Evolutionary conservation across 2,888 invertebrate genomes (phyloP).

Genomic region (Cryptocheilus praepositus): DNA sequence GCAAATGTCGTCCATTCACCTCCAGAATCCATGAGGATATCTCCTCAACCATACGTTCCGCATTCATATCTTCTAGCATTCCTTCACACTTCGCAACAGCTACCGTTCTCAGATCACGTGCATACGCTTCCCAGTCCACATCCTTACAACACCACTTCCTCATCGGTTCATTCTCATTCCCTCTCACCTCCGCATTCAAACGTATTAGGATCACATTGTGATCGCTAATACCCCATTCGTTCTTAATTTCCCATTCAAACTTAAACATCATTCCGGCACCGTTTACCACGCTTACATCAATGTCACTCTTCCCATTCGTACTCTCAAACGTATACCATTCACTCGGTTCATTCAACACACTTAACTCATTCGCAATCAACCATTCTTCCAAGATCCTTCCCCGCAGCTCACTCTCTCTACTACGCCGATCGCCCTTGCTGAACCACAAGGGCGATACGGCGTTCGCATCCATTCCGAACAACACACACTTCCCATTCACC

Average conservation of each 20-base stretch:
- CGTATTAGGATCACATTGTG: constrained; percentile 13
- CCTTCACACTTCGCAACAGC: not conserved
- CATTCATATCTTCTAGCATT: not conserved
- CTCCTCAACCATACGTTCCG: not conserved
- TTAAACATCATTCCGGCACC: not conserved
- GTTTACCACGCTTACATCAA: constrained; percentile 18
- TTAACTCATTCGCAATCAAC: constrained; percentile 17
- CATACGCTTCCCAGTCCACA: not conserved
- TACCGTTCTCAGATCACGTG: not conserved
- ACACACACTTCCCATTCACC: constrained; percentile 11
- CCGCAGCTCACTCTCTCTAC: not conserved
- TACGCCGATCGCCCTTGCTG: constrained; percentile 20
- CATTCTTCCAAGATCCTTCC: constrained; percentile 16
- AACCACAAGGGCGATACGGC: constrained; percentile 48
- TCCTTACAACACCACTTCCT: not conserved
- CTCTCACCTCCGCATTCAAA: not conserved
- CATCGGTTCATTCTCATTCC: not conserved
- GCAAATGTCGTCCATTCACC: not conserved
- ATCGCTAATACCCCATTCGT: constrained; percentile 15
- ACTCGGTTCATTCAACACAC: constrained; percentile 39
- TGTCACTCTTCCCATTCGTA: constrained; percentile 13
- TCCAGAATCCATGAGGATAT: not conserved
- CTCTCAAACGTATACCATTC: constrained; percentile 27
- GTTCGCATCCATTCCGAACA: constrained; percentile 50
- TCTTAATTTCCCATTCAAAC: constrained; percentile 9